Conservation (phyloP, 2,113 vertebrate genomes). For the Caracal caracal region DNA sequence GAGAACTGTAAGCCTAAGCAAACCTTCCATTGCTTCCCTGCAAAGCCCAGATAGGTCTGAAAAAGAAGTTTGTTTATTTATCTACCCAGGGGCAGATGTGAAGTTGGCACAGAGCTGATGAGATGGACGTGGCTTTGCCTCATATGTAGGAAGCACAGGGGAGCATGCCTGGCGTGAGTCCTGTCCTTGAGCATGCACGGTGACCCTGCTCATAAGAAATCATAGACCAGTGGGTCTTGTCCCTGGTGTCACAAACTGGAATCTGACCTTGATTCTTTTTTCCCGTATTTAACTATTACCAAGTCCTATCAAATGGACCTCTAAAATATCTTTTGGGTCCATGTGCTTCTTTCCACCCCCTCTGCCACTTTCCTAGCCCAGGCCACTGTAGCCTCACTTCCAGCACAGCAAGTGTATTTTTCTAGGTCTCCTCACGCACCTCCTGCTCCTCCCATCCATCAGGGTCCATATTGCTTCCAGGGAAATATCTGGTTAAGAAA, state of each 20-base stretch:
- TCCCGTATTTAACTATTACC: background rate
- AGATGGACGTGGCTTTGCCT: background rate
- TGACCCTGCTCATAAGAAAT: background rate
- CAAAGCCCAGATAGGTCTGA: background rate
- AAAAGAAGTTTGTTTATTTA: rapidly evolving
- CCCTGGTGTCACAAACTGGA: background rate
- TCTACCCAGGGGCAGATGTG: background rate
- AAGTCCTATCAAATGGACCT: background rate
- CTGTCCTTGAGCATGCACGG: background rate
- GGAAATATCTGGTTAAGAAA: background rate
- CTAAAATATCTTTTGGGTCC: background rate
- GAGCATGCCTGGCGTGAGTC: too few species aligned
- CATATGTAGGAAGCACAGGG: background rate
- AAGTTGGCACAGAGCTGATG: background rate
- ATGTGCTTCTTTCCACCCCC: background rate
- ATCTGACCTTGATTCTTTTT: background rate
- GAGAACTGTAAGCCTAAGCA: background rate
- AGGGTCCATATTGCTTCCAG: background rate
- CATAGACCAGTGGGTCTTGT: background rate
- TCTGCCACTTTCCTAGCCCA: background rate
- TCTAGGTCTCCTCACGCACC: background rate
- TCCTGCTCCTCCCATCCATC: background rate
- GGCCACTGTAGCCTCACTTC: background rate
- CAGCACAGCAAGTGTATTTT: background rate
- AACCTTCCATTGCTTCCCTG: background rate